Base-by-base conservation (phyloP, 2,888 invertebrate genomes). In the Augiades crinisus region DNA sequence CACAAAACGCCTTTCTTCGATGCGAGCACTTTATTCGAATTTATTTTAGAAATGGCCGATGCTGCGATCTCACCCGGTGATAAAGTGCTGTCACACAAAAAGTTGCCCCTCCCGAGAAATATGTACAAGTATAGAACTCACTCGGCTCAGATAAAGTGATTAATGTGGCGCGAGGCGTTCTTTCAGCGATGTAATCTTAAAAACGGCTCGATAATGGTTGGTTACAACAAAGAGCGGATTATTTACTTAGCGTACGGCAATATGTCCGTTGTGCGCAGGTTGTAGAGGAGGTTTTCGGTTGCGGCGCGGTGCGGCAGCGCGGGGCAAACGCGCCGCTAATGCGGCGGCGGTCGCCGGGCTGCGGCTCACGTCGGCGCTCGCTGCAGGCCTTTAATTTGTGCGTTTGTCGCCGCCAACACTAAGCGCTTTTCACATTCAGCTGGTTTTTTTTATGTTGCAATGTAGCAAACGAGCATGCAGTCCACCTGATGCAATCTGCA, bases 111-210 rank as follows among this genome's bases (percentile, higher is more conserved):
- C 53, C 54, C 55, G 47, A 57, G 54, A 46, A 55, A 58, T 54
- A 58, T 55, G 52, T 55, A 37, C 10, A 33, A n/a, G 34, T 34
- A 24, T 33, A 33, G 2, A 22, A 6, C 36, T 50, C 36, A 54
- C 53, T 56, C 54, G 53, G 55, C 58, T 52, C 58, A 59, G 62
- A 64, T 63, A 63, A 63, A 63, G 64, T 66, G 67, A 67, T 67
- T 65, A 67, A 68, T 66, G 64, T 61, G 60, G 60, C 61, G 57
- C 56, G 58, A 60, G 60, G 60, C 62, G 64, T 55, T 60, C 62
- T 61, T 61, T 59, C 64, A 61, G 59, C 61, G 66, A 65, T 63
- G 59, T 59, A 59, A 65, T 65, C 65, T 63, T 58, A 61, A 55
- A 59, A 63, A 65, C 56, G 61, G 61, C 55, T 21, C 56, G 63